Evolutionary conservation across 2,888 invertebrate genomes (phyloP).

Genomic region (Ormyrus thymus): DNA sequence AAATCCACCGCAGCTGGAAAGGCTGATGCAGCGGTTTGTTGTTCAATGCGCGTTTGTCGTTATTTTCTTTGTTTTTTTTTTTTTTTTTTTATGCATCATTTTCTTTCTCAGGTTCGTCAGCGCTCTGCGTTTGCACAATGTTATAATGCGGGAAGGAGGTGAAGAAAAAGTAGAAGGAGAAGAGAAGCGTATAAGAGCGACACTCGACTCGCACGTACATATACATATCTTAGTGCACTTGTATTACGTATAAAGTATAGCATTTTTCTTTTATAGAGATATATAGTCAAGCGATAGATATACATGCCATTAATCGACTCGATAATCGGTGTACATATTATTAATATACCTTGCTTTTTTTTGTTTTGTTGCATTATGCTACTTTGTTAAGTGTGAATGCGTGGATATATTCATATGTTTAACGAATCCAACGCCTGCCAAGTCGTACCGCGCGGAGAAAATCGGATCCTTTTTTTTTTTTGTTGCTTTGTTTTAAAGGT

Average conservation of each 20-base stretch:
- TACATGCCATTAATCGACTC: conserved; percentile 51
- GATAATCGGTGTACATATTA: conserved; percentile 5
- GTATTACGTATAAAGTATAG: conserved; percentile 17
- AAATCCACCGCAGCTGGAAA: background rate
- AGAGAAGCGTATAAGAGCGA: conserved; percentile 4
- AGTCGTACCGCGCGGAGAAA: background rate
- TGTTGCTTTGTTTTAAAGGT: background rate
- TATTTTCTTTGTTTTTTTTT: background rate
- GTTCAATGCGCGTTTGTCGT: no score
- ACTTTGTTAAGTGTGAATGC: background rate
- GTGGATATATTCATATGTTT: conserved; percentile 1
- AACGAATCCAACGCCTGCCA: background rate
- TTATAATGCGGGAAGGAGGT: background rate
- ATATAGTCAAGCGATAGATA: conserved; percentile 52
- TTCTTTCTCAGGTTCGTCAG: background rate
- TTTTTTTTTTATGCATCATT: conserved; percentile 15
- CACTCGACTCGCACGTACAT: conserved; percentile 14
- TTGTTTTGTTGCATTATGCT: conserved; percentile 13
- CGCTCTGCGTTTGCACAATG: background rate
- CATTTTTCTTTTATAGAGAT: conserved; percentile 35
- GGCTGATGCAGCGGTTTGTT: no score
- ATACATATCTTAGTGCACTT: conserved; percentile 44
- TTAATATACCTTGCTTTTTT: background rate
- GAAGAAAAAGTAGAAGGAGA: conserved; percentile 1
- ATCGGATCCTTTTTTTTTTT: conserved; percentile 1